Evolutionary conservation across 2,888 invertebrate genomes (phyloP), one percentile per base, ranked within the genome.

Genomic region (Heliconius aoede): DNA sequence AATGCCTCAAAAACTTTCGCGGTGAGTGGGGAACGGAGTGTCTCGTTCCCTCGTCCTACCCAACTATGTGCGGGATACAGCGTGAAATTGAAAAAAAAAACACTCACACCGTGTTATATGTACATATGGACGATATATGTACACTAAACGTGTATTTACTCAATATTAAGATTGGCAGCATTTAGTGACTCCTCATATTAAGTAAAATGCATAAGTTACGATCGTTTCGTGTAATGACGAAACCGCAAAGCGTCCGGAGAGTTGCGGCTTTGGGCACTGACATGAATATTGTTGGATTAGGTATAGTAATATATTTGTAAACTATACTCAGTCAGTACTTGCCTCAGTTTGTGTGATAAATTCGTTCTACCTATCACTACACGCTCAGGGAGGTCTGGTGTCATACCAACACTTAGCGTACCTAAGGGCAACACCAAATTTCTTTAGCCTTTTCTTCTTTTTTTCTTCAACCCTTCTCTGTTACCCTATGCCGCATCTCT

Each of bases 171-270:
- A 46, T 46, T 46, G 40, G 21, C 26, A 58, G 26, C 28, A 69
- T 61, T 32, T 24, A 65, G 51, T 32, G 40, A 69, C 24, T 69
- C 51, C 30, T 69, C 30, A 74, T 3, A 55, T 51, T 69, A 69
- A 36, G 68, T 58, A 40, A 68, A 76, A 62, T 26, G 62, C 26
- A 68, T 69, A 51, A 74, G 46, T 74, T 61, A 69, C 74, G 24
- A 40, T 72, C 60, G 60, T 69, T 74, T 46, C 68, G 24, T 13
- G 30, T 69, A 68, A 69, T 74, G 68, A 61, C 51, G 18, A 69
- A 74, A 69, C 74, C 69, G 32, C 74, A 74, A 69, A 74, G 61
- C 24, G 36, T 68, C 64, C 60, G 62, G 68, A 68, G 28, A 69
- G 30, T 26, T 73, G 73, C 24, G 76, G 73, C 73, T 73, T 68